Conservation (phyloP, 1,140 invertebrate genomes). For the Ctenoplectra terminalis region DNA sequence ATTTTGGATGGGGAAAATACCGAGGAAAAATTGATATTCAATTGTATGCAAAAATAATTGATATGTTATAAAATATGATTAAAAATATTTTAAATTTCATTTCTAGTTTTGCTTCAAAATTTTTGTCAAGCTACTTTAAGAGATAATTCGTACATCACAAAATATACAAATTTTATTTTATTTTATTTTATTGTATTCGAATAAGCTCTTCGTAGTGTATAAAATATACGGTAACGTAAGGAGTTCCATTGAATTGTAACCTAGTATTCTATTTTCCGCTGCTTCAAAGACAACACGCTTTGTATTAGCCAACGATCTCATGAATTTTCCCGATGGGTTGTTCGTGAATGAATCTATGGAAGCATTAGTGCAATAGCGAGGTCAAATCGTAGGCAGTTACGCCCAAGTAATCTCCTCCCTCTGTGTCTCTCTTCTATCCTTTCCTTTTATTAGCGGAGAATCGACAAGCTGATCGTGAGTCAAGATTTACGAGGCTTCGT, state of each 20-base stretch:
- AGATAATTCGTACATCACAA: no score
- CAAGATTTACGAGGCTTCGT: conserved; percentile 31
- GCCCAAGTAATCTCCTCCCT: conserved; percentile 48
- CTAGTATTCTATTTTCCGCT: background rate
- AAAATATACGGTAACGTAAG: background rate
- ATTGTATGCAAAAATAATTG: no score
- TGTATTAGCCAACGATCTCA: conserved; percentile 24
- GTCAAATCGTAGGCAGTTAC: conserved; percentile 52
- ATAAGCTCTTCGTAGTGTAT: background rate
- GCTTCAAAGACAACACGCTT: background rate
- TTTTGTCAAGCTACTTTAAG: no score
- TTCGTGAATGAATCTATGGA: conserved; percentile 58
- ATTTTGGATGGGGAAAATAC: no score
- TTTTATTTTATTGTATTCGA: no score
- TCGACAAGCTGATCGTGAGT: conserved; percentile 18
- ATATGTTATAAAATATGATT: no score
- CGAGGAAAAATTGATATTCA: no score
- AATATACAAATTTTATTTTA: no score
- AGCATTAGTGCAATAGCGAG: conserved; percentile 48
- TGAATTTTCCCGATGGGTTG: conserved; percentile 57
- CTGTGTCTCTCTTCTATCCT: background rate
- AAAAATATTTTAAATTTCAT: no score
- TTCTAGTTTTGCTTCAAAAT: no score
- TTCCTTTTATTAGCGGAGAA: conserved; percentile 42
- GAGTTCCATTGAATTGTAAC: background rate